Base-by-base conservation (phyloP, 2,113 vertebrate species). In the Python bivittatus region DNA sequence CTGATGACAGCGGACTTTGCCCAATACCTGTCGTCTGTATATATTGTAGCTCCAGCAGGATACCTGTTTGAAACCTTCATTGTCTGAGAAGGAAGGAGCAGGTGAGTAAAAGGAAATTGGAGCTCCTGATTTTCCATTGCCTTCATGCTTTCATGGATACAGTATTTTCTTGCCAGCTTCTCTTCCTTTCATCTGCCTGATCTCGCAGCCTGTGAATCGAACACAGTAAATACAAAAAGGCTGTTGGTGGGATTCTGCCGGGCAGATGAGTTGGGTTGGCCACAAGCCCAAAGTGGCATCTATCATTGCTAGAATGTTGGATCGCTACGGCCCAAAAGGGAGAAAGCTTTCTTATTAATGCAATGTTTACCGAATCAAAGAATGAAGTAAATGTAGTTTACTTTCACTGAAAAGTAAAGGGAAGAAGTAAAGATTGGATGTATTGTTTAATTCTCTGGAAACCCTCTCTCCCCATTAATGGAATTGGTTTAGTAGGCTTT, bases 21-120 rank as follows among this genome's bases (percentile, higher is more conserved):
- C 97, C 97, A 97, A 97, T 97, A 97, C 96, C 97, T 97, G 90
- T 64, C 89, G 94, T 94, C 96, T 97, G 96, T 98, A 98, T 97
- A 98, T 97, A 97, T 95, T 92, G 94, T 86, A 94, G 93, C 95
- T 93, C 92, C 0, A 94, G 89, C 94, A 64, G 95, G 94, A 93
- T 94, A 95, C 95, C 94, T 95, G 95, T 94, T 12, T 90, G 96
- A 94, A 96, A 95, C n/a, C 13, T 93, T 93, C 54, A 54, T 94
- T 94, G 95, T 94, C 97, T 96, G 93, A 94, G 92, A 95, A 94
- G 95, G 94, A 96, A 96, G 95, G 95, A 64, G 95, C 58, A 89
- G 98, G 98, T 98, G 97, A 98, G 98, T 97, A 97, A 96, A 64
- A 95, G 92, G 86, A 95, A 57, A 95, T 93, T 61, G 93, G 88